Conservation (phyloP, 2,113 vertebrate species). For the Mesoclemmys tuberculata region DNA sequence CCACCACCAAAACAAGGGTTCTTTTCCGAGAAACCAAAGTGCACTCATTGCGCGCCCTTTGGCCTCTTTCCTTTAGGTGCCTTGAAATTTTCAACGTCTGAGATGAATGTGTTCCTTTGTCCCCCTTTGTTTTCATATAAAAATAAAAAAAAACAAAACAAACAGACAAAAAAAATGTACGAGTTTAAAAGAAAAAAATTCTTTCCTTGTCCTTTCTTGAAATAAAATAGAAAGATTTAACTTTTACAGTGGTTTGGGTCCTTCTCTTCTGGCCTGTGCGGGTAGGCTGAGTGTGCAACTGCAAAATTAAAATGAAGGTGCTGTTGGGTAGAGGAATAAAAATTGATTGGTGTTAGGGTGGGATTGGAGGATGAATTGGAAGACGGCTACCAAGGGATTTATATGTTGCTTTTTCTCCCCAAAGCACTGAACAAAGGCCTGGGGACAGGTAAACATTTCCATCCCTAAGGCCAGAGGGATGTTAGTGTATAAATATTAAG, state of each 20-base stretch:
- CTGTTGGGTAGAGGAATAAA: neutral
- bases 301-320: neutral
- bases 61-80: conserved; percentile 61
- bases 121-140: conserved; percentile 43
- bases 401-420: neutral
- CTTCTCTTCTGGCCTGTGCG: neutral
- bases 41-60: conserved; percentile 12
- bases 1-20: conserved; percentile 10
- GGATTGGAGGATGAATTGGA: neutral
- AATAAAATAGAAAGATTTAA: conserved; percentile 54
- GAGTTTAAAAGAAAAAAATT: neutral
- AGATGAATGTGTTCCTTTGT: conserved; percentile 46
- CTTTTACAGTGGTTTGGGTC: neutral
- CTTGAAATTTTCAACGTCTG: conserved; percentile 65
- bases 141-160: conserved; percentile 33
- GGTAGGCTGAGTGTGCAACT: neutral
- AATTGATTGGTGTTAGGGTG: too few species aligned
- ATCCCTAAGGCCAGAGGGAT: neutral
- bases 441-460: neutral
- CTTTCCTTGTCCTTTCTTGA: conserved; percentile 40
- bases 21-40: conserved; percentile 48
- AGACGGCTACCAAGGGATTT: neutral
- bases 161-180: conserved; percentile 22
- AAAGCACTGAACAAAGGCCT: neutral
- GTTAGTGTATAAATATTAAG: neutral